These are phyloP conservation scores for Syrmaticus mikado DNA, from an alignment of 2,113 vertebrate species.

Conservation along the genomic window DNA sequence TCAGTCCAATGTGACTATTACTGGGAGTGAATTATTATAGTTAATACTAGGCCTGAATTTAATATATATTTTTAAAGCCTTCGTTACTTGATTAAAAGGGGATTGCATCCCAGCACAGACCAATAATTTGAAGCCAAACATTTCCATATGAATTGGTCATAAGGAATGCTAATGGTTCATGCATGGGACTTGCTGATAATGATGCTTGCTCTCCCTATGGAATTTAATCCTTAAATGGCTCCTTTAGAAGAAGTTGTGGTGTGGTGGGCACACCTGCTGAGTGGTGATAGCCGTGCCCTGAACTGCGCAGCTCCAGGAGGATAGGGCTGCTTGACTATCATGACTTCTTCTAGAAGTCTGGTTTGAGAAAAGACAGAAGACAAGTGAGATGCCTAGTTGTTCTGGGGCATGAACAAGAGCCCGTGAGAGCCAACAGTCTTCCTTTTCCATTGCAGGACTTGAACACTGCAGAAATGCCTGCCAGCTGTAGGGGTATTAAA, in stretches of 20 bases:
- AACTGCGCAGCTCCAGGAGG: accelerated
- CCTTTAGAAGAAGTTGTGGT: neutral
- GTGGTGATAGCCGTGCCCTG: neutral
- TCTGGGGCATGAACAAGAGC: neutral
- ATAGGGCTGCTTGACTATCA: neutral
- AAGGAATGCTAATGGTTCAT: neutral
- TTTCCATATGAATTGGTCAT: neutral
- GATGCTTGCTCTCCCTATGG: accelerated
- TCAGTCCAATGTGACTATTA: neutral
- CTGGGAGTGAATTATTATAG: neutral
- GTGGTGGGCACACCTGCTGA: neutral
- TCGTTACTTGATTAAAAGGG: constrained; percentile 11
- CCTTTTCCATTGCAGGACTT: neutral
- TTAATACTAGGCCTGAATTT: neutral
- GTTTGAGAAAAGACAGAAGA: neutral
- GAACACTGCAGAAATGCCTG: neutral
- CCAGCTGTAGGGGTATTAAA: neutral
- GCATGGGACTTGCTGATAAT: neutral
- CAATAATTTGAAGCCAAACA: neutral
- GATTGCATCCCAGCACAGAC: neutral
- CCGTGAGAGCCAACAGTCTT: neutral
- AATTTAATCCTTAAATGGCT: neutral
- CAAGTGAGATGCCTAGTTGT: neutral
- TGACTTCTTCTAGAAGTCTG: neutral
- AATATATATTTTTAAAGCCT: neutral